Evolutionary conservation across 2,888 invertebrate genomes (phyloP).

Genomic region (Molanna angustata): DNA sequence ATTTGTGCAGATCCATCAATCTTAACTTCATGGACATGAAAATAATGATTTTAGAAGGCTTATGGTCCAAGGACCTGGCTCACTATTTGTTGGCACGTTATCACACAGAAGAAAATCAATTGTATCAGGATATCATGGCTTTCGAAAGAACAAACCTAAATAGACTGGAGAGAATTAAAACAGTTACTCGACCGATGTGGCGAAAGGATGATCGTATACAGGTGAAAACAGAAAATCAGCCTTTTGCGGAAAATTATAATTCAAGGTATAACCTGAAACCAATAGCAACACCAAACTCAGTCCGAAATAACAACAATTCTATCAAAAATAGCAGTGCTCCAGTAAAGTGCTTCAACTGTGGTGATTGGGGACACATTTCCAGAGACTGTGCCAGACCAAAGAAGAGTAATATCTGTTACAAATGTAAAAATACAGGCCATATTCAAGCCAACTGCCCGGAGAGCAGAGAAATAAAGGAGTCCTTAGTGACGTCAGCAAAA

Average conservation of each 20-base stretch:
- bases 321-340: too few relatives aligned
- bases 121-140: not conserved
- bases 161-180: not conserved
- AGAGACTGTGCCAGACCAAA: not conserved
- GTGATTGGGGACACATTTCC: not conserved
- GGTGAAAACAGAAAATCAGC: too few relatives aligned
- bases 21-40: not conserved
- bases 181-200: too few relatives aligned
- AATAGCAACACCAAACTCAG: too few relatives aligned
- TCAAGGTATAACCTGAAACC: too few relatives aligned
- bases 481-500: too few relatives aligned
- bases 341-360: not conserved
- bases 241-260: too few relatives aligned
- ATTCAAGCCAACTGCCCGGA: not conserved
- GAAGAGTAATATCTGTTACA: not conserved
- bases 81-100: not conserved
- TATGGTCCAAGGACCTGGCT: conserved; percentile 1
- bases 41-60: not conserved
- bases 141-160: not conserved
- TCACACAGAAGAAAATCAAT: not conserved
- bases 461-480: too few relatives aligned
- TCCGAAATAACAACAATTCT: too few relatives aligned
- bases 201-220: too few relatives aligned
- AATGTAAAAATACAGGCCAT: conserved; percentile 1
- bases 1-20: not conserved